A percentile compares a stretch with the other conserved stretches of the same genome.
Conservation (phyloP, 2,113 vertebrate genomes). For the Pungitius pungitius region DNA sequence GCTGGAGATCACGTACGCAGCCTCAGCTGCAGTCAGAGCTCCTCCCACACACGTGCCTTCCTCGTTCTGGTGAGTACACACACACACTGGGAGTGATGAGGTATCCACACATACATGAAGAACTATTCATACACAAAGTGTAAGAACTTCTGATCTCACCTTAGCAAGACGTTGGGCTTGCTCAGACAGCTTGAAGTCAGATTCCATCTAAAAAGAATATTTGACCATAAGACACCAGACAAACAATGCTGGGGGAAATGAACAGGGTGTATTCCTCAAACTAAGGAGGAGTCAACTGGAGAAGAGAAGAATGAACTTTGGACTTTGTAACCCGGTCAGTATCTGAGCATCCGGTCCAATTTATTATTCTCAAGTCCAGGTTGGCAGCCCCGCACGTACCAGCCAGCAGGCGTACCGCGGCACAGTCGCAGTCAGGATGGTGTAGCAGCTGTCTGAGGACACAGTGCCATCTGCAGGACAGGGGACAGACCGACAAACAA, state of each 20-base stretch:
- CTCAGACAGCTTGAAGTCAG: constrained; percentile 90
- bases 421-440: constrained; percentile 87
- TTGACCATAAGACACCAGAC: neutral
- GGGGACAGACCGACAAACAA: constrained; percentile 31
- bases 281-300: neutral
- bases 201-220: constrained; percentile 84
- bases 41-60: constrained; percentile 85
- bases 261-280: neutral
- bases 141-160: constrained; percentile 65
- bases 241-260: neutral
- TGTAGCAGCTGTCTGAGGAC: constrained; percentile 86
- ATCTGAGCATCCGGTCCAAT: neutral
- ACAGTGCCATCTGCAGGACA: constrained; percentile 89
- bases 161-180: constrained; percentile 84
- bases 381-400: constrained; percentile 76
- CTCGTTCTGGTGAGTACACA: constrained; percentile 72
- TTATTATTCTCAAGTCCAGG: neutral
- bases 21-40: constrained; percentile 84
- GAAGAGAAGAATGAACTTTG: neutral
- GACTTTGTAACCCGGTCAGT: neutral
- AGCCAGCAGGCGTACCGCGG: constrained; percentile 91
- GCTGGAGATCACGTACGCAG: constrained; percentile 83
- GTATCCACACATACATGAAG: neutral
- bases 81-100: neutral
- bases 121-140: neutral